Percentiles rank a stretch among this genome's conserved stretches.
phyloP scores from a whole-genome alignment of 2,113 vertebrate genomes.

The Amphiprion percula region DNA sequence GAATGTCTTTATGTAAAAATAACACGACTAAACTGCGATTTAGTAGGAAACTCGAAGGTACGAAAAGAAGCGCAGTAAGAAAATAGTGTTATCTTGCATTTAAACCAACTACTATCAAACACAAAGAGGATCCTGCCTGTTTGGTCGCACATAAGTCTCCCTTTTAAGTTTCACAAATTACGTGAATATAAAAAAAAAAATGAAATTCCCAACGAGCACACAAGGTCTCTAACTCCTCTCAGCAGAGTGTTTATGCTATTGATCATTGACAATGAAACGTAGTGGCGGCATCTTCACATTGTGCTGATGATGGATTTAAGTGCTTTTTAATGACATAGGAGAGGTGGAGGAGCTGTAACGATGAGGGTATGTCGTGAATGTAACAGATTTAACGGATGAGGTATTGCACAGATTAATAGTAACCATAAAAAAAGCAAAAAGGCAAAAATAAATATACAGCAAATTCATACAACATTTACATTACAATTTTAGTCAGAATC shows the following conservation, averaged over 20 bases:
- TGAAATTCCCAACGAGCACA: constrained; percentile 15
- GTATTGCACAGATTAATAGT: constrained; percentile 98
- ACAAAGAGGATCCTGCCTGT: constrained; percentile 66
- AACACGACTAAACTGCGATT: constrained; percentile 88
- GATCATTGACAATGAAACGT: constrained; percentile 14
- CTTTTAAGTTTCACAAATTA: constrained; percentile 86
- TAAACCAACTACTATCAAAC: constrained; percentile 91
- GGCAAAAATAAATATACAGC: constrained; percentile 99
- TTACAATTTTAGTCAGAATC: constrained; percentile 92
- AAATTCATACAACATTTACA: constrained; percentile 96
- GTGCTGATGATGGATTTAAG: constrained; percentile 50
- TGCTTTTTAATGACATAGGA: constrained; percentile 47
- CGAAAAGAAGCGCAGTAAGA: constrained; percentile 86
- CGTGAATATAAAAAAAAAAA: constrained; percentile 9
- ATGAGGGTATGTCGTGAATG: constrained; percentile 84
- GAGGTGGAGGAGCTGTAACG: constrained; percentile 81
- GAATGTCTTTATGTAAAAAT: constrained; percentile 39
- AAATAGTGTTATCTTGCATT: constrained; percentile 61
- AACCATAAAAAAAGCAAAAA: constrained; percentile 87
- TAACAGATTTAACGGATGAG: constrained; percentile 96
- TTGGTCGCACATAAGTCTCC: constrained; percentile 70
- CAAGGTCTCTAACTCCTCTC: not conserved
- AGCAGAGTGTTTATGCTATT: constrained; percentile 10
- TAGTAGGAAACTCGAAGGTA: constrained; percentile 90
- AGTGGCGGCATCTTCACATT: constrained; percentile 8